Percentiles rank a stretch among this genome's conserved stretches.
phyloP scores from a whole-genome alignment of 2,113 vertebrate genomes.

The Penelope pileata region DNA sequence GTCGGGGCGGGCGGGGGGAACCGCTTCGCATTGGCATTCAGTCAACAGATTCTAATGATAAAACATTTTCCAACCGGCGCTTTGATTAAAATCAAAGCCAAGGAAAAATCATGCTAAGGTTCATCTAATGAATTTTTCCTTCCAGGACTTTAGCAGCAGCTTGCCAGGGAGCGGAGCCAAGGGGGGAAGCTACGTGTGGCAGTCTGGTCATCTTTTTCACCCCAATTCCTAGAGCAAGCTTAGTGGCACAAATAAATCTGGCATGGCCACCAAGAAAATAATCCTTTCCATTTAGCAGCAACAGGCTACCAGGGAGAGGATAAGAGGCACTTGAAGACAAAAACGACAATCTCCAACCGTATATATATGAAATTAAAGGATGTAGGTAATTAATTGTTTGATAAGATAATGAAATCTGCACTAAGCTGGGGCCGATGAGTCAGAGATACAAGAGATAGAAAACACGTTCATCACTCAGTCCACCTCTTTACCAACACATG shows the following conservation, averaged over 20 bases:
- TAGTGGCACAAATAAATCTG: slow-evolving; percentile 33
- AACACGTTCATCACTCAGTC: slow-evolving; percentile 47
- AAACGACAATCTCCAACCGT: slow-evolving; percentile 22
- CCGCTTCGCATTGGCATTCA: background rate
- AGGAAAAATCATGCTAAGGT: slow-evolving; percentile 48
- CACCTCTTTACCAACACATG: slow-evolving; percentile 53
- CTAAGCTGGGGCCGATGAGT: slow-evolving; percentile 44
- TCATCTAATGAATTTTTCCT: slow-evolving; percentile 31
- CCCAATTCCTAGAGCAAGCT: slow-evolving; percentile 7
- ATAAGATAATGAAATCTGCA: slow-evolving; percentile 46
- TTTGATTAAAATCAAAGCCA: slow-evolving; percentile 71
- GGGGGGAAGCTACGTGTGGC: background rate
- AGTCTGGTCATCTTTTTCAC: background rate
- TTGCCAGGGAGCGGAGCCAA: slow-evolving; percentile 9
- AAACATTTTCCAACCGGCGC: slow-evolving; percentile 52
- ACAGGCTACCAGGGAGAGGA: slow-evolving; percentile 31
- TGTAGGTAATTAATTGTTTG: slow-evolving; percentile 58
- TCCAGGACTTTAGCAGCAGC: background rate
- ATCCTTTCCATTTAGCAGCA: slow-evolving; percentile 57
- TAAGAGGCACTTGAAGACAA: slow-evolving; percentile 38
- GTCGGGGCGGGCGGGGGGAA: background rate
- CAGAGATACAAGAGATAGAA: slow-evolving; percentile 42
- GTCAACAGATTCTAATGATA: slow-evolving; percentile 59
- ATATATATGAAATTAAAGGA: slow-evolving; percentile 44
- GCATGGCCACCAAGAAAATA: slow-evolving; percentile 33